Conservation (phyloP, 2,888 invertebrate species). For the Uloborus plumipes region DNA sequence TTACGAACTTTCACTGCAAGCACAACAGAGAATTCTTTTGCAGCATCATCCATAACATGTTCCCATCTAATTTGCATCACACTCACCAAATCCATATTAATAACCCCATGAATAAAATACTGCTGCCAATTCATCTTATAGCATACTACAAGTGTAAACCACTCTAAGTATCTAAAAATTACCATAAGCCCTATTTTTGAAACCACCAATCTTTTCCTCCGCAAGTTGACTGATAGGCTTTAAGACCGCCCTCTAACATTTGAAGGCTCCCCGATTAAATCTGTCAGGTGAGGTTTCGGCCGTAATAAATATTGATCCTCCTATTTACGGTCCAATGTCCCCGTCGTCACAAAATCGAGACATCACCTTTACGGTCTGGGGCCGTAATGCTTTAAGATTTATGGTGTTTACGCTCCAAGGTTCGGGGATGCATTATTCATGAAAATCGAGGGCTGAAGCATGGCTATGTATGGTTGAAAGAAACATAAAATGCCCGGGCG, state of each 20-base stretch:
- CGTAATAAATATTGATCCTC: slow-evolving; percentile 59
- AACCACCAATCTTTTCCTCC: slow-evolving; percentile 5
- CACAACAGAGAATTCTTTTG: too few species aligned
- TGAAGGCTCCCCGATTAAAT: slow-evolving; percentile 49
- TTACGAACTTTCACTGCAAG: too few species aligned
- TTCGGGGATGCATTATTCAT: slow-evolving; percentile 59
- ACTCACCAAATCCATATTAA: too few species aligned
- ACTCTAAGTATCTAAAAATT: too few species aligned
- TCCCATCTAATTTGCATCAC: too few species aligned
- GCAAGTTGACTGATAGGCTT: slow-evolving; percentile 18
- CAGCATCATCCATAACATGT: too few species aligned
- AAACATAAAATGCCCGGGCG: slow-evolving; percentile 22
- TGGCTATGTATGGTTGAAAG: slow-evolving; percentile 27
- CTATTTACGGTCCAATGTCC: slow-evolving; percentile 46
- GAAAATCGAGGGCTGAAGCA: slow-evolving; percentile 47
- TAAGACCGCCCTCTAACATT: slow-evolving; percentile 20
- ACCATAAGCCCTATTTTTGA: too few species aligned
- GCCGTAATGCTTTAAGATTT: slow-evolving; percentile 57
- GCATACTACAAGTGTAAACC: too few species aligned
- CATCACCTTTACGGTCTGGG: slow-evolving; percentile 52
- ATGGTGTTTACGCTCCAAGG: slow-evolving; percentile 51
- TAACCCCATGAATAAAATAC: too few species aligned
- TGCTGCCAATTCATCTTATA: too few species aligned
- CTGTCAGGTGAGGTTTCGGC: slow-evolving; percentile 23
- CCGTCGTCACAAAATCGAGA: slow-evolving; percentile 51